phyloP scores from a whole-genome alignment of 2,797 vertebrate species.

The Lacerta viridis region DNA sequence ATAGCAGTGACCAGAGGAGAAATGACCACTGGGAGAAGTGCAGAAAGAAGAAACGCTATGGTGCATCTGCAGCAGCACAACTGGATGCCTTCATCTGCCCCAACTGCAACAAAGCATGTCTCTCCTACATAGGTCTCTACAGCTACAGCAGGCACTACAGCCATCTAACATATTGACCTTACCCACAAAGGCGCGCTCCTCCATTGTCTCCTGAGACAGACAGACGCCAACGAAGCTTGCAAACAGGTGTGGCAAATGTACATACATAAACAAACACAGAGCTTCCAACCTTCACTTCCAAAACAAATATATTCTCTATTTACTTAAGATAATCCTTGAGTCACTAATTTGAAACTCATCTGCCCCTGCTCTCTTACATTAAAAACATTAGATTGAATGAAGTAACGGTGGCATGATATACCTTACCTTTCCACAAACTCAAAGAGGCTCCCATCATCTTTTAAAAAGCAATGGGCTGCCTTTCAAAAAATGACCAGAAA shows the following conservation, averaged over 20 bases:
- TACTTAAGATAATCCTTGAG: not conserved
- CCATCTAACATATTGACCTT: too few relatives aligned
- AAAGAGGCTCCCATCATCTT: not conserved
- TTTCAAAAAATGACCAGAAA: not conserved
- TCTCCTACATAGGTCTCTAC: too few relatives aligned
- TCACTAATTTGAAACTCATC: not conserved
- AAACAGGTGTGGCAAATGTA: not conserved
- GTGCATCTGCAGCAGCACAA: too few relatives aligned
- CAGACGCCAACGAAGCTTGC: not conserved
- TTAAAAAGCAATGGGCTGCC: not conserved
- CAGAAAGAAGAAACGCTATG: too few relatives aligned
- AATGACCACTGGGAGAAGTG: too few relatives aligned
- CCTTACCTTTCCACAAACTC: not conserved
- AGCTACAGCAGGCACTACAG: too few relatives aligned
- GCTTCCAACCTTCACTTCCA: not conserved
- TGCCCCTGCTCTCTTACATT: not conserved
- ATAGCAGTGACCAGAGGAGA: too few relatives aligned
- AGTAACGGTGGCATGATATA: too few relatives aligned
- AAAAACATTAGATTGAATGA: not conserved
- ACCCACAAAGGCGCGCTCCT: too few relatives aligned
- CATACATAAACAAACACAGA: conserved; percentile 3
- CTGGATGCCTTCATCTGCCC: too few relatives aligned
- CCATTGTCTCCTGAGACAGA: too few relatives aligned
- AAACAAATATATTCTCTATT: not conserved
- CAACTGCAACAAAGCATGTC: too few relatives aligned